Base-by-base conservation (phyloP, 1,140 invertebrate species). In the Drosophila parabipectinata region DNA sequence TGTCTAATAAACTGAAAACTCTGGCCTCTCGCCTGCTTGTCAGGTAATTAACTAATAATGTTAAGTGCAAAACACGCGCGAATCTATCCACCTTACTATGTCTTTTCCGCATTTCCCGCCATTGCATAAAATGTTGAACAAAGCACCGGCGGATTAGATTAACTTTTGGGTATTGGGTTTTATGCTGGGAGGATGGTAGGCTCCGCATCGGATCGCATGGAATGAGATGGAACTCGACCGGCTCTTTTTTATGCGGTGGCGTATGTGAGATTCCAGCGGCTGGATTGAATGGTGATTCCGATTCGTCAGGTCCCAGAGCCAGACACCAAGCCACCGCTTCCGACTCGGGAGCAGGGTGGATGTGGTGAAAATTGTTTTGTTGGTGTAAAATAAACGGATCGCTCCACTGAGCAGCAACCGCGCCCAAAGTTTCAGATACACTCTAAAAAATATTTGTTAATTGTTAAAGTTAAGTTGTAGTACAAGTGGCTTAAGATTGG, bases 281-380 rank as follows among this genome's bases (percentile, higher is more conserved):
- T 51, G 58, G 10, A 6, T 34, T 45, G 63, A 61, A 66, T 63
- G 45, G 24, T 48, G 45, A 69, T 69, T 69, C 66, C 66, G 52
- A 69, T 69, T 50, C 30, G 32, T 24, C 32, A 52, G 52, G 41
- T 69, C 44, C 53, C 67, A 69, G 64, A 68, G 75, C 60, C 69
- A 69, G 63, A 50, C 63, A 69, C 66, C 66, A 69, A 74, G 32
- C 18, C 14, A 56, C 9, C 15, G 55, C 78, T 80, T 80, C 77
- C 79, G 77, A 64, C 73, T 61, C 37, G 41, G 72, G 58, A 73
- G 56, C 39, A 28, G 39, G 15, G 81, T 74, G 61, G 74, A 78
- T 72, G 78, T 54, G 75, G 57, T 64, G 77, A 56, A 81, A 69
- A 79, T 79, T 76, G 77, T 72, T 77, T 80, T 85, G 73, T 77